These are phyloP conservation scores for Argentina silus DNA, from an alignment of 2,797 vertebrate genomes.

Conservation along the genomic window DNA sequence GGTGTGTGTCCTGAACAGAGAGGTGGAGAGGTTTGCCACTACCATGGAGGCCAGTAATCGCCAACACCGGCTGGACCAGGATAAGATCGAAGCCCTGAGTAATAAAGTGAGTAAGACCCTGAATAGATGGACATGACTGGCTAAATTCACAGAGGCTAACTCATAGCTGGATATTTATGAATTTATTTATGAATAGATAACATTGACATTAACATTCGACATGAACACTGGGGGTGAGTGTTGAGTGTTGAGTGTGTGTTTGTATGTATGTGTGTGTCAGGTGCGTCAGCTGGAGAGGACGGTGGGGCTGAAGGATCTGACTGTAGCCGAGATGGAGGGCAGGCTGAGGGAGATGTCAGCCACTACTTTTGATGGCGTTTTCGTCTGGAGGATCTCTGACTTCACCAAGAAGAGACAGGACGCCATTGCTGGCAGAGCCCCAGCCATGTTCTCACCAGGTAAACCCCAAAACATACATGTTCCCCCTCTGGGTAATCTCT, in stretches of 20 bases:
- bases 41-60: constrained; percentile 89
- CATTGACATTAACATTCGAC: too few relatives aligned
- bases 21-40: constrained; percentile 87
- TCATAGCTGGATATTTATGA: too few relatives aligned
- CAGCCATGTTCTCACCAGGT: constrained; percentile 98
- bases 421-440: constrained; percentile 87
- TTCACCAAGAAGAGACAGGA: constrained; percentile 95
- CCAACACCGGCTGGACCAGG: constrained; percentile 91
- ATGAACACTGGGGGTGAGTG: too few relatives aligned
- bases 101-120: constrained; percentile 81
- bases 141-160: too few relatives aligned
- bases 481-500: not conserved
- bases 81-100: constrained; percentile 91
- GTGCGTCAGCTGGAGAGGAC: constrained; percentile 95
- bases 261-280: constrained; percentile 60
- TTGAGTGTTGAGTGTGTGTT: constrained; percentile 1
- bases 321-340: constrained; percentile 93
- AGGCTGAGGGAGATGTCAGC: constrained; percentile 89
- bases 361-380: constrained; percentile 90
- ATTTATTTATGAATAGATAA: too few relatives aligned
- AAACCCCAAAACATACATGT: constrained; percentile 29
- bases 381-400: constrained; percentile 96
- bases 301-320: constrained; percentile 91
- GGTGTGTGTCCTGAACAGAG: constrained; percentile 93
- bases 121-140: not conserved